Base-by-base conservation (phyloP, 2,888 invertebrate genomes). In the Parapristionchus giblindavisi region DNA sequence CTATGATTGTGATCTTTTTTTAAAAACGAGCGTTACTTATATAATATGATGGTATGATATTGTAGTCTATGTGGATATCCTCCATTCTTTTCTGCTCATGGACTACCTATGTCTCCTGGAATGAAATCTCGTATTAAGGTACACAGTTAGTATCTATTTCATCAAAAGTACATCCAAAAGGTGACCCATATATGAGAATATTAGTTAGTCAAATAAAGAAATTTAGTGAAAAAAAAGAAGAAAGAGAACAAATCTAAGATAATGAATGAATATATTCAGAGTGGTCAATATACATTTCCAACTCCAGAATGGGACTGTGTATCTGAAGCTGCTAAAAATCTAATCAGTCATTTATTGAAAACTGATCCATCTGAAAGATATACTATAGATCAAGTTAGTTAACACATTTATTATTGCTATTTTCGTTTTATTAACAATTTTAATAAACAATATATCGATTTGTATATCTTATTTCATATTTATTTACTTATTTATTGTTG, bases 41-140 rank as follows among this genome's bases (percentile, higher is more conserved):
- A n/a, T 56, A 56, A 8, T 14, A 56, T 56, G 24, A 14, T 56
- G 56, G n/a, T 8, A n/a, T 14, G 56, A 14, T 17, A 58, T 32
- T 58, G 58, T 36, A 90, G 91, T 79, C 91, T 99, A 78, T 98
- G 98, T 89, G 99, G 99, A 0, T 99, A 96, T 89, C 99, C 99
- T 11, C 99, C 99, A 0, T 99, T 99, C 90, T 99, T 97, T 90
- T 96, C 96, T 87, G 95, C 96, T 89, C 95, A 96, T 87, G 99
- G 98, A 0, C 91, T 95, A 72, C 96, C 98, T 51, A 98, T 99
- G 89, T 97, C 96, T 0, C 98, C 99, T 0, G 99, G 99, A 5
- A 99, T 99, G 99, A 99, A 98, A 89, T 95, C 94, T 89, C 91
- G 95, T 78, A 96, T 96, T 74, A 82, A 81, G 38, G 70, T 70